Base-by-base conservation (phyloP, 2,888 invertebrate genomes). In the Lacanobia oleracea region DNA sequence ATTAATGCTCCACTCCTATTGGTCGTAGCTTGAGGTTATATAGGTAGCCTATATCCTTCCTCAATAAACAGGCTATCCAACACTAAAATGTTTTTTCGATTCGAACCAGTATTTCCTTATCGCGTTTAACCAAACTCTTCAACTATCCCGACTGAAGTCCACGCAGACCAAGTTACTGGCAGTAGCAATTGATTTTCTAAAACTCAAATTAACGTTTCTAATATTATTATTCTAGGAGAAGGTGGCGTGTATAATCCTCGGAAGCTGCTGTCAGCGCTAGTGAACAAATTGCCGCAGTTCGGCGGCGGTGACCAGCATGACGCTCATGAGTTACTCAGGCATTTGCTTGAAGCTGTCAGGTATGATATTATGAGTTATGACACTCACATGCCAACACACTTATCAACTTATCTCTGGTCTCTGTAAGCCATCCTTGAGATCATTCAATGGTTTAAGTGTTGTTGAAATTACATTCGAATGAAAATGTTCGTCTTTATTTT, bases 261-360 rank as follows among this genome's bases (percentile, higher is more conserved):
- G 37, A 96, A 97, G 88, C 94, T 98, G 61, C 96, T 98, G 43
- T 96, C 96, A 1, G 97, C 97, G 73, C 94, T 98, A 33, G 97
- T 97, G 72, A 95, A 94, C 82, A 97, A 97, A 84, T 96, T 97
- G 89, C 98, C 98, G 0, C 98, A 99, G 91, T 99, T 99, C 92
- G 98, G 98, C 66, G 99, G 99, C 14, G 99, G 98, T 3, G 98
- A 99, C 87, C 99, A 99, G 90, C 99, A 99, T 89, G 99, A 99
- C 92, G 97, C 99, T 0, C 99, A 99, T 89, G 99, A 99, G 92
- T 94, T 99, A 69, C 96, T 99, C 23, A 96, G 99, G 67, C 98
- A 98, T 94, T 94, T 99, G 61, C 94, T 99, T 65, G 99, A 99
- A 93, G 98, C 98, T 81, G 98, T 99, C 82, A 97, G 98, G 92